Evolutionary conservation across 1,140 invertebrate genomes (phyloP), one percentile per base, ranked within the genome.

Genomic region (Pseudachorutes palmiensis): DNA sequence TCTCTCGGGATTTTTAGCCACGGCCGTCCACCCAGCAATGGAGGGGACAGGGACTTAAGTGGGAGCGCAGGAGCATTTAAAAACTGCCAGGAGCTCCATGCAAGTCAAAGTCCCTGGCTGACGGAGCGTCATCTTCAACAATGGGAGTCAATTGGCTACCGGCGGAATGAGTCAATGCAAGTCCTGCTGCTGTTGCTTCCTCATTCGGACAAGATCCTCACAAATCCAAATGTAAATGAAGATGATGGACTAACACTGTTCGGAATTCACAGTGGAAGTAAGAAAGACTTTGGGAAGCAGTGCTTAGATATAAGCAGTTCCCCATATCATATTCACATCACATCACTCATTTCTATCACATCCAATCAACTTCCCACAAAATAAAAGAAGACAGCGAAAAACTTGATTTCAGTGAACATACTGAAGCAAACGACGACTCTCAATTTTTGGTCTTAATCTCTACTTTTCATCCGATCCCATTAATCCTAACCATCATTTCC

Each of bases 341-440:
- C 29, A 61, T 61, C 32, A 61, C 28, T 33, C n/a, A 24, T 61
- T 30, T 28, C 59, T 61, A 61, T 61, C 59, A 61, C 59, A 61
- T 61, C 28, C 59, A 61, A 61, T 61, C 59, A 61, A 61, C 59
- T 61, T 61, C 59, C 59, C 59, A 61, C 59, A 61, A 12, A 14
- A 61, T 26, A 22, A 2, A 14, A 55, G 24, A 55, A 14, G 5
- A 14, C 9, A 5, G 24, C 5, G 14, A 55, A n/a, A 24, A 55
- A 5, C 22, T 24, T 55, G 9, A 9, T 55, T 14, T 5, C 24
- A 5, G 9, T 5, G 3, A 55, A 9, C 19, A 41, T 41, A n/a
- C 51, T 24, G 3, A 9, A 5, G 24, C 14, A 55, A 55, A 55
- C 51, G 24, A 55, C 3, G 14, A 55, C 51, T n/a, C n/a, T 14